These are phyloP conservation scores for Dicycla oo DNA, from an alignment of 2,888 invertebrate species.

Conservation along the genomic window DNA sequence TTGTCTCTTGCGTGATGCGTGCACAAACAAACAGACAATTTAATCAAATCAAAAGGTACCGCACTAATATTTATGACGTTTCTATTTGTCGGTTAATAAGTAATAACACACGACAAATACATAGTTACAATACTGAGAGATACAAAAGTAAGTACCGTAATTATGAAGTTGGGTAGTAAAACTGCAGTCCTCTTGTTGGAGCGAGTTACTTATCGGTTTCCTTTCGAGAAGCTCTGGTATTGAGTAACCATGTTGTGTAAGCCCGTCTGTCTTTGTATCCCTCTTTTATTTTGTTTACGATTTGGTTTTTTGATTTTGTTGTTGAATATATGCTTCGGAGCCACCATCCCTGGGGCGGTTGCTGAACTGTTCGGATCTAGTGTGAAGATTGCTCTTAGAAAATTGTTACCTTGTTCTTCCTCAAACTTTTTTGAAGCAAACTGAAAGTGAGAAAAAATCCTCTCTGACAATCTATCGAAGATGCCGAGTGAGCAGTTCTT, in stretches of 20 bases:
- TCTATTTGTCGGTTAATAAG: too few species aligned
- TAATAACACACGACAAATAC: too few species aligned
- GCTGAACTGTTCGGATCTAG: constrained; percentile 30
- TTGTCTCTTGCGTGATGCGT: too few species aligned
- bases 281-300: constrained; percentile 27
- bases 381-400: constrained; percentile 65
- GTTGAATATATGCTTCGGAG: constrained; percentile 23
- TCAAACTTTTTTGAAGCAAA: constrained; percentile 67
- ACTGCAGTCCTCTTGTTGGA: neutral
- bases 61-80: too few species aligned
- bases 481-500: constrained; percentile 85
- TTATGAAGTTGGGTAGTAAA: too few species aligned
- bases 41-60: too few species aligned
- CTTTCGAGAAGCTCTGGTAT: neutral
- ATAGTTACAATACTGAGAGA: too few species aligned
- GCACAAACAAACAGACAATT: too few species aligned
- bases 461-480: constrained; percentile 60
- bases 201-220: constrained; percentile 2
- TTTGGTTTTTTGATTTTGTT: constrained; percentile 56
- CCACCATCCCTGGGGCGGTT: neutral
- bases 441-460: constrained; percentile 63
- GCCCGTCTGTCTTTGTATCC: neutral
- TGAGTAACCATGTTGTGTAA: neutral
- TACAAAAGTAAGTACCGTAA: too few species aligned
- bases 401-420: constrained; percentile 54